Conservation (phyloP, 2,797 vertebrate species). For the Buphagus erythrorhynchus region DNA sequence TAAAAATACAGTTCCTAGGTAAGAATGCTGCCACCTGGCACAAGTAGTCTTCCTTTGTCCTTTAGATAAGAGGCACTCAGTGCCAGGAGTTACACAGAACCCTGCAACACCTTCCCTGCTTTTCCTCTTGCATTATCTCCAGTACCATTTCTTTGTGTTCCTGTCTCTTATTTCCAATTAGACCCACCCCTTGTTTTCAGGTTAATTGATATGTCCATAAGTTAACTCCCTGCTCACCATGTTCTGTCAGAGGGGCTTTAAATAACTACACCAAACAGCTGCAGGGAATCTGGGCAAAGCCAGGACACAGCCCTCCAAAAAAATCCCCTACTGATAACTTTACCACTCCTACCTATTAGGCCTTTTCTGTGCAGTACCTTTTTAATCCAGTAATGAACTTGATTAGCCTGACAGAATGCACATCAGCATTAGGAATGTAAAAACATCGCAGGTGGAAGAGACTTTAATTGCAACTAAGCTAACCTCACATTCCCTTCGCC, state of each 20-base stretch:
- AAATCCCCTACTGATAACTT: neutral
- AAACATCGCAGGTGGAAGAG: neutral
- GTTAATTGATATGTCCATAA: neutral
- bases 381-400: neutral
- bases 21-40: neutral
- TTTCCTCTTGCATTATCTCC: neutral
- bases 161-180: neutral
- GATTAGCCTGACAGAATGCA: neutral
- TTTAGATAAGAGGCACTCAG: rapidly evolving
- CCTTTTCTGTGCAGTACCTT: neutral
- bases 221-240: neutral
- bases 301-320: neutral
- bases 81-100: neutral
- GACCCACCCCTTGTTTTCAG: neutral
- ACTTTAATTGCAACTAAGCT: neutral
- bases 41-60: neutral
- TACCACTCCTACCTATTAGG: neutral
- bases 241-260: neutral
- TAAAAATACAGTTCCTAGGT: neutral
- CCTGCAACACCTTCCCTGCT: neutral
- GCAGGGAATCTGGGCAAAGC: neutral
- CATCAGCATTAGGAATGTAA: neutral
- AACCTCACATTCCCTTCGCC: neutral
- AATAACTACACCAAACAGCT: neutral
- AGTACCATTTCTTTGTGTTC: rapidly evolving